A percentile compares a stretch with the other conserved stretches of the same genome.
phyloP scores from a whole-genome alignment of 2,797 vertebrate genomes.

The Lateolabrax maculatus region DNA sequence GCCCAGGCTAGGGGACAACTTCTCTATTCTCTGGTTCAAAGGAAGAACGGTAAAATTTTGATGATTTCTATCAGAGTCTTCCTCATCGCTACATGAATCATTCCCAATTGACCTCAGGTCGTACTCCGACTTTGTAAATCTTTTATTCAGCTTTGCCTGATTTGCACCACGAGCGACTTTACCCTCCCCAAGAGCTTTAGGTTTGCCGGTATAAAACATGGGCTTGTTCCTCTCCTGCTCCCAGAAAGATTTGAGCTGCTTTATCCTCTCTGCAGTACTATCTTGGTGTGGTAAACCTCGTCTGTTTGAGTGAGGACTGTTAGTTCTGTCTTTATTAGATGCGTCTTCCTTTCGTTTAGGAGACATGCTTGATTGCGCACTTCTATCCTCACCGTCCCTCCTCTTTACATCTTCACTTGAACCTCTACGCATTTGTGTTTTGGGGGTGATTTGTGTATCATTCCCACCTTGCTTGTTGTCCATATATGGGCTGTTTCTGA shows the following conservation, averaged over 20 bases:
- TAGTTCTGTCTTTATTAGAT: constrained; percentile 46
- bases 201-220: constrained; percentile 49
- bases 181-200: constrained; percentile 52
- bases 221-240: constrained; percentile 81
- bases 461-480: constrained; percentile 43
- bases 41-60: constrained; percentile 82
- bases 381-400: constrained; percentile 56
- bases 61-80: constrained; percentile 62
- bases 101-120: constrained; percentile 78
- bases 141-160: constrained; percentile 76
- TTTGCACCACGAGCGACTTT: constrained; percentile 48
- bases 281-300: constrained; percentile 66
- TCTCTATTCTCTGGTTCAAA: constrained; percentile 86
- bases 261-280: constrained; percentile 75
- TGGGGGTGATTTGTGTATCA: constrained; percentile 26
- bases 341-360: constrained; percentile 57
- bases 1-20: constrained; percentile 74
- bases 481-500: constrained; percentile 24
- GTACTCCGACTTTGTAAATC: constrained; percentile 85
- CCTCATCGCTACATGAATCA: constrained; percentile 61
- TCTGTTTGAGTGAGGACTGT: constrained; percentile 50
- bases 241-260: constrained; percentile 83
- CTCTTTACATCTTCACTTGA: constrained; percentile 45
- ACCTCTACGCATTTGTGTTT: constrained; percentile 37
- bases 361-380: constrained; percentile 27